A percentile compares a stretch with the other conserved stretches of the same genome.
Conservation (phyloP, 1,140 invertebrate genomes). For the Neodiprion lecontei region DNA sequence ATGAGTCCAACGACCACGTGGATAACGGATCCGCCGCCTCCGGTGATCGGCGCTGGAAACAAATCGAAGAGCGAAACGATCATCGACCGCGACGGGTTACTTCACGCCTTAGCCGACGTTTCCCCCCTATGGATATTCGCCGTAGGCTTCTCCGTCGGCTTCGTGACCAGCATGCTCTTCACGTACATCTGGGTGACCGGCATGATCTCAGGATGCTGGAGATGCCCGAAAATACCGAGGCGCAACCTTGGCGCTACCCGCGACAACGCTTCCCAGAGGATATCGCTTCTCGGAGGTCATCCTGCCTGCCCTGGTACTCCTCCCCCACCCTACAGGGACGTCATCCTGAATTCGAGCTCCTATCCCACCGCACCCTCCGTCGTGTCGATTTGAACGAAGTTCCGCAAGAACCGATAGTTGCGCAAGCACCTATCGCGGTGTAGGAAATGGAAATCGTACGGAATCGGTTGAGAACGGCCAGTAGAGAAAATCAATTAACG, state of each 20-base stretch:
- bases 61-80: slow-evolving; percentile 12
- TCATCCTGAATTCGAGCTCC: slow-evolving; percentile 41
- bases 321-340: slow-evolving; percentile 53
- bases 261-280: slow-evolving; percentile 35
- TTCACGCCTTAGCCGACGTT: slow-evolving; percentile 21
- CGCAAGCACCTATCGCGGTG: too few relatives aligned
- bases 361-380: slow-evolving; percentile 19
- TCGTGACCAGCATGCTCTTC: slow-evolving; percentile 37
- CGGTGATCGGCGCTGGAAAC: slow-evolving; percentile 8
- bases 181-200: slow-evolving; percentile 46
- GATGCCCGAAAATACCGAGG: slow-evolving; percentile 25
- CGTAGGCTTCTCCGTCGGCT: slow-evolving; percentile 46
- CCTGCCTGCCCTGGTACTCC: slow-evolving; percentile 49
- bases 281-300: slow-evolving; percentile 29
- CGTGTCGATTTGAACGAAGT: too few relatives aligned
- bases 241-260: slow-evolving; percentile 18
- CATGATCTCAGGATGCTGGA: slow-evolving; percentile 29
- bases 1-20: not conserved
- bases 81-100: slow-evolving; percentile 7
- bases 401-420: too few relatives aligned
- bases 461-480: too few relatives aligned
- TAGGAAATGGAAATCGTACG: too few relatives aligned
- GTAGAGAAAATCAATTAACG: too few relatives aligned
- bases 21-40: not conserved
- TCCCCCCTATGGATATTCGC: slow-evolving; percentile 45